A percentile compares a stretch with the other conserved stretches of the same genome.
These are phyloP conservation scores for Lysandra coridon DNA, from an alignment of 2,888 invertebrate species.

Conservation along the genomic window DNA sequence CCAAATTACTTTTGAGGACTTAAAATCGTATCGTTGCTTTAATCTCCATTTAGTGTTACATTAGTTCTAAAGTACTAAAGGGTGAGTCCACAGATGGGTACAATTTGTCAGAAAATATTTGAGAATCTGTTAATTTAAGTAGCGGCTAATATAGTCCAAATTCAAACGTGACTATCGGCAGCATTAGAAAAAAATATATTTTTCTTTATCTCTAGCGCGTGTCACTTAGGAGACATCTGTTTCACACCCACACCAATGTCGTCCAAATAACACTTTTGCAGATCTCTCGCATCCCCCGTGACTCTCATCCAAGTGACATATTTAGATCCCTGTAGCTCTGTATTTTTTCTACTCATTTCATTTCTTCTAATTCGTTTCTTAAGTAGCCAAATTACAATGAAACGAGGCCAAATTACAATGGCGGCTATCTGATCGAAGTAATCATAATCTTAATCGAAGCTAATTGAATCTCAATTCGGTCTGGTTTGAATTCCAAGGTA, in stretches of 20 bases:
- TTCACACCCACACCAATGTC: no score
- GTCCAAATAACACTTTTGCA: no score
- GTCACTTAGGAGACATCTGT: no score
- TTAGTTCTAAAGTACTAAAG: neutral
- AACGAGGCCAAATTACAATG: neutral
- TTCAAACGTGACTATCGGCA: no score
- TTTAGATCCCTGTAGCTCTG: no score
- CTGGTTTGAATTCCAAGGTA: conserved; percentile 14
- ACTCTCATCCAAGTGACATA: no score
- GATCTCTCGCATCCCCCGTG: no score
- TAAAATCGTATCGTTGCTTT: no score
- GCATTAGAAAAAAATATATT: no score
- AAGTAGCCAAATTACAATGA: neutral
- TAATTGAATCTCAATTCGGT: conserved; percentile 38
- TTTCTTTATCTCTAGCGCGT: no score
- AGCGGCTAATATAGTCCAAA: no score
- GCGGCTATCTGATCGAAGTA: neutral
- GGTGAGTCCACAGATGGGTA: neutral
- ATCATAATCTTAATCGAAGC: conserved; percentile 41
- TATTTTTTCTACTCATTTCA: neutral
- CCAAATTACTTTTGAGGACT: conserved; percentile 38
- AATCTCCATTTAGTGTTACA: neutral
- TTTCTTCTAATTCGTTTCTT: neutral
- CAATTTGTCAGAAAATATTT: neutral
- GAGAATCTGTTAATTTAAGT: no score